Evolutionary conservation across 2,113 vertebrate species (phyloP), one percentile per base, ranked within the genome.

Genomic region (Emydura subglobosa): DNA sequence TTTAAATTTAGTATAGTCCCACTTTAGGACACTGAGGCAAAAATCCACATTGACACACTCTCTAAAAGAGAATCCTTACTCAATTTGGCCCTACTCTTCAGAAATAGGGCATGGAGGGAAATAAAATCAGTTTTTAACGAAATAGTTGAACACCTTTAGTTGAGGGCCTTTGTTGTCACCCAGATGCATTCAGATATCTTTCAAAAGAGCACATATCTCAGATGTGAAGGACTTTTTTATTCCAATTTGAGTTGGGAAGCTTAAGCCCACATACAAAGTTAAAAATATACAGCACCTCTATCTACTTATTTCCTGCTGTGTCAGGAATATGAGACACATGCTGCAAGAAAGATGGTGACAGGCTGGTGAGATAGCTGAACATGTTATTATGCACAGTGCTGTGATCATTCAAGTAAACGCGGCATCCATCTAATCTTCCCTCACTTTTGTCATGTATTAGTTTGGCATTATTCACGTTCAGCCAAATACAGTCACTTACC

Each of bases 231-330:
- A 34, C 14, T 87, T 55, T 10, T 80, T 87, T 85, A 85, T 61
- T 88, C 27, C 74, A 72, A 90, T 53, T 4, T 1, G 21, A 94
- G 80, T 3, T 72, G 82, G 13, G 88, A 44, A 83, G 87, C 59
- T 22, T 87, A 88, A 93, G 74, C 25, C 85, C 72, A 59, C 47
- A 8, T 59, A 90, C 79, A 22, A 78, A 81, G 82, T 5, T 29
- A 39, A 88, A 79, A 83, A 13, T 51, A 0, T 0, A 74, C 61
- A 84, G 76, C 34, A 51, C n/a, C 39, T 89, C 50, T 27, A 17
- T 31, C 83, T 21, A 7, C 6, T 79, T 68, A 3, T 34, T 83
- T 83, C 68, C 42, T 9, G 68, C 17, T 13, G 21, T 5, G 44
- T 49, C 82, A 88, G 0, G 72, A 65, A 89, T 82, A 88, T 65